Evolutionary conservation across 2,113 vertebrate genomes (phyloP).

Genomic region (Gorsachius goisagi): DNA sequence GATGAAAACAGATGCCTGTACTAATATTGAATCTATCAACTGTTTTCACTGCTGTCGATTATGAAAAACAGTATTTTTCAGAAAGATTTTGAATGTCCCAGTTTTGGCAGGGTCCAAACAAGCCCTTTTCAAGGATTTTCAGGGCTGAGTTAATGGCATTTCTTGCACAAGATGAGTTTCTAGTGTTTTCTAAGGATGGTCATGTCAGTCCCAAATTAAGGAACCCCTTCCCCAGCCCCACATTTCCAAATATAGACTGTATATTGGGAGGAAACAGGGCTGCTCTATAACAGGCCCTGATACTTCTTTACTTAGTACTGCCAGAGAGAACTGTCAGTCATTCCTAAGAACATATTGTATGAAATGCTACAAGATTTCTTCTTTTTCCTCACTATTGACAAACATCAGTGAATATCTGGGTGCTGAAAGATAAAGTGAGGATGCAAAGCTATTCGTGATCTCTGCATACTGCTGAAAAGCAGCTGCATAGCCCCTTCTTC

Average conservation of each 20-base stretch:
- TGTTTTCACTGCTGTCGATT: neutral
- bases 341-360: neutral
- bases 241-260: neutral
- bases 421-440: neutral
- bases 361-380: neutral
- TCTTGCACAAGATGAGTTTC: neutral
- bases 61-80: neutral
- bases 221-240: neutral
- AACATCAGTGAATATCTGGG: neutral
- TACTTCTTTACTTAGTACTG: neutral
- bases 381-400: neutral
- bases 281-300: neutral
- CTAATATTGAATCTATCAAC: neutral
- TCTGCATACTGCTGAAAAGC: neutral
- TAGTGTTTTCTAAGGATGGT: neutral
- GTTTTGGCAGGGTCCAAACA: neutral
- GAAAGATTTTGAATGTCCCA: neutral
- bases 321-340: neutral
- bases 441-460: neutral
- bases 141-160: neutral
- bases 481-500: neutral
- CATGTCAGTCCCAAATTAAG: neutral
- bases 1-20: neutral
- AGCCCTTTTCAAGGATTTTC: neutral
- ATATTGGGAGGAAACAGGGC: neutral